Percentiles rank a stretch among this genome's conserved stretches.
phyloP scores from a whole-genome alignment of 2,888 invertebrate genomes.

The Agrilus mali region DNA sequence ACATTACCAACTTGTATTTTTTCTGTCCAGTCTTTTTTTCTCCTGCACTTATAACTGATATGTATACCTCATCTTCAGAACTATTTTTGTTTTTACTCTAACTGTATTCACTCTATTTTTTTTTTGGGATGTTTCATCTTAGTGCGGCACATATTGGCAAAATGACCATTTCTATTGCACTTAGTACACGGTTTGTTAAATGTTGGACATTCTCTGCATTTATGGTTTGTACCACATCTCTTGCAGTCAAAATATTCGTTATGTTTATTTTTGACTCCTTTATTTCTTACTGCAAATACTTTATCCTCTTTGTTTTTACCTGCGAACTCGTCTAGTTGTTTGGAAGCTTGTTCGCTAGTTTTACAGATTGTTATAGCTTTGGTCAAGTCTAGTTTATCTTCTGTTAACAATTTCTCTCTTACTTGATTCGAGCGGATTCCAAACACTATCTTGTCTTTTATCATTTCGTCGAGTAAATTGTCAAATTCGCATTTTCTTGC shows the following conservation, averaged over 20 bases:
- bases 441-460: conserved; percentile 12
- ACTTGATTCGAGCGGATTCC: conserved; percentile 7
- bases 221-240: conserved; percentile 10
- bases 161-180: conserved; percentile 8
- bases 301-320: no score
- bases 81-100: neutral
- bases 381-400: conserved; percentile 4
- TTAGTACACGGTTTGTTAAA: conserved; percentile 9
- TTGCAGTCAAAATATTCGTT: conserved; percentile 8
- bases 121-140: neutral
- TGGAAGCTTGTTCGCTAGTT: conserved; percentile 6
- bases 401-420: conserved; percentile 6
- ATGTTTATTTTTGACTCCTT: neutral
- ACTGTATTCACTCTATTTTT: neutral
- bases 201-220: conserved; percentile 8
- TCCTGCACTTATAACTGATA: neutral
- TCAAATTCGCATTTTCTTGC: conserved; percentile 11
- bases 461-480: conserved; percentile 7
- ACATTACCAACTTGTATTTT: neutral
- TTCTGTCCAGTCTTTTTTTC: conserved; percentile 2
- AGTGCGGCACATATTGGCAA: conserved; percentile 2
- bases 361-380: conserved; percentile 4
- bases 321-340: neutral
- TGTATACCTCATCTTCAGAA: conserved; percentile 1
- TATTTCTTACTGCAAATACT: neutral